A percentile compares a stretch with the other conserved stretches of the same genome.
Conservation (phyloP, 2,888 invertebrate species). For the Diachrysia chrysitis region DNA sequence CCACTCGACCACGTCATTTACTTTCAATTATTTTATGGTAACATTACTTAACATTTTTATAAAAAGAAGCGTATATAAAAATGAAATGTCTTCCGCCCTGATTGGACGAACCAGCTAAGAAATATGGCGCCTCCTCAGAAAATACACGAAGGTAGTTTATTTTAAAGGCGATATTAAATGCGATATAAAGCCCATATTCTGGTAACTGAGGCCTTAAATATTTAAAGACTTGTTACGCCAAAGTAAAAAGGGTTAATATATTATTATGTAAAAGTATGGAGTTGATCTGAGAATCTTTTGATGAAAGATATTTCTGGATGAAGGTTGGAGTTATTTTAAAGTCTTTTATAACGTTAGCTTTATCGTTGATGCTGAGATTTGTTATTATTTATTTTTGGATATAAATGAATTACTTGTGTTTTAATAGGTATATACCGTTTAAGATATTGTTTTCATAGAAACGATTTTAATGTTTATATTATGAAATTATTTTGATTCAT, state of each 20-base stretch:
- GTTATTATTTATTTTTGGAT: not conserved
- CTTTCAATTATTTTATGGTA: too few relatives aligned
- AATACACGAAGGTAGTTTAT: slow-evolving; percentile 55
- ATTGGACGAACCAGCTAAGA: slow-evolving; percentile 45
- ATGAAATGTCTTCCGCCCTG: slow-evolving; percentile 32
- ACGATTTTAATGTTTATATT: too few relatives aligned
- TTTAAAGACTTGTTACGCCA: slow-evolving; percentile 49
- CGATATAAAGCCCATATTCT: slow-evolving; percentile 52
- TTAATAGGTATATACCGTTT: too few relatives aligned
- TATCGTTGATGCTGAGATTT: too few relatives aligned
- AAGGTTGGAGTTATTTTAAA: slow-evolving; percentile 5
- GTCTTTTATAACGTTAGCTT: not conserved
- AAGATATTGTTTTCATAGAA: too few relatives aligned
- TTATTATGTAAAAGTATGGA: slow-evolving; percentile 10
- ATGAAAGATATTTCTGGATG: slow-evolving; percentile 4
- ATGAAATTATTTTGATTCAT: not conserved
- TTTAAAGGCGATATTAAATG: slow-evolving; percentile 51
- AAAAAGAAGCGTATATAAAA: slow-evolving; percentile 21
- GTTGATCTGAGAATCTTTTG: slow-evolving; percentile 33
- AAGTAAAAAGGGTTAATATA: slow-evolving; percentile 32
- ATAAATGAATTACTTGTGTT: not conserved
- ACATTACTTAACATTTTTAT: slow-evolving; percentile 11
- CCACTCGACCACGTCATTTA: too few relatives aligned
- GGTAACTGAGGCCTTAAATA: slow-evolving; percentile 51
- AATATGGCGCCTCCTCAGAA: slow-evolving; percentile 54